phyloP scores from a whole-genome alignment of 2,888 invertebrate genomes.

The Pterostichus niger region DNA sequence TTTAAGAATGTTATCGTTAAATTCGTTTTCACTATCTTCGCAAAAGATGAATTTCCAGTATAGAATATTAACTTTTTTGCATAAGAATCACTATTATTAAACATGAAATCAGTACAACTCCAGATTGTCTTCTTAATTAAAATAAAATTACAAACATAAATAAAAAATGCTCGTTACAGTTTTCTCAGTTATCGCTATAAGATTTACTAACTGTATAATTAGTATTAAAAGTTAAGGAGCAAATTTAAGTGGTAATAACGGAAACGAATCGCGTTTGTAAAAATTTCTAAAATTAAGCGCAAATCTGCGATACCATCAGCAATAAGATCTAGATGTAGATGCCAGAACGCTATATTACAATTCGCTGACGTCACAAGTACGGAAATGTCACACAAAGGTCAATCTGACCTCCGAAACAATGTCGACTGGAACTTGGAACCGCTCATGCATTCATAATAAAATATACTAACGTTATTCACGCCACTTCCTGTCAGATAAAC shows the following conservation, averaged over 20 bases:
- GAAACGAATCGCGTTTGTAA: constrained; percentile 52
- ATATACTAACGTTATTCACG: constrained; percentile 33
- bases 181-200: background rate
- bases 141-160: background rate
- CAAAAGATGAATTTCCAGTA: too few relatives aligned
- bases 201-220: constrained; percentile 31
- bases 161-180: background rate
- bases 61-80: too few relatives aligned
- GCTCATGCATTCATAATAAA: constrained; percentile 29
- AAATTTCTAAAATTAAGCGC: constrained; percentile 52
- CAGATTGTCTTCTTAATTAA: too few relatives aligned
- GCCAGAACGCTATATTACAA: constrained; percentile 47
- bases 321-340: constrained; percentile 40
- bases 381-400: constrained; percentile 61
- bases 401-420: constrained; percentile 56
- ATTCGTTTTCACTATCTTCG: too few relatives aligned
- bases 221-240: constrained; percentile 14
- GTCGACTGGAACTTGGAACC: constrained; percentile 34
- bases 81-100: too few relatives aligned
- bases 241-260: constrained; percentile 27
- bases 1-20: too few relatives aligned
- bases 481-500: constrained; percentile 18
- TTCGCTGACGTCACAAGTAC: constrained; percentile 53
- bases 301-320: constrained; percentile 10
- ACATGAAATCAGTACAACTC: too few relatives aligned